Conservation (phyloP, 2,888 invertebrate species). For the Lydus trimaculatus region DNA sequence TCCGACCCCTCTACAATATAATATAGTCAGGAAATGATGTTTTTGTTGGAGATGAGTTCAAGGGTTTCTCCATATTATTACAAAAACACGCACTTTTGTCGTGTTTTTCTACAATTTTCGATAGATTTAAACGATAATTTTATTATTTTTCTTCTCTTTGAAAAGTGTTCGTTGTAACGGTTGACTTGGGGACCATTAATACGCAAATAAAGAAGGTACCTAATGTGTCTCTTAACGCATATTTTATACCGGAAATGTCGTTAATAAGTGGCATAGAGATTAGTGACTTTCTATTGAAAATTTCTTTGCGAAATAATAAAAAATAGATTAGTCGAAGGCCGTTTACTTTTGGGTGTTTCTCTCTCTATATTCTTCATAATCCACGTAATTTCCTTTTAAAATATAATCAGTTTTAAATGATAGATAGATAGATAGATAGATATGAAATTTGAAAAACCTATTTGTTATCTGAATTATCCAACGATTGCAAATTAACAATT, state of each 20-base stretch:
- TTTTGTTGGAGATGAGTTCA: not conserved
- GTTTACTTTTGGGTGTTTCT: not conserved
- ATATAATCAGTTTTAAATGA: not conserved
- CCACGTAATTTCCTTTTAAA: not conserved
- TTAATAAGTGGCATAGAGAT: not conserved
- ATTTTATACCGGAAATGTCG: not conserved
- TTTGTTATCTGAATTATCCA: slow-evolving; percentile 31
- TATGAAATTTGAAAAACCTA: slow-evolving; percentile 24
- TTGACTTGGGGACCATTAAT: not conserved
- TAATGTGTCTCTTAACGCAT: not conserved
- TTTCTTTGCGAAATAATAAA: slow-evolving; percentile 4
- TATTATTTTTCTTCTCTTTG: not conserved
- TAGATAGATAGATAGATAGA: not conserved
- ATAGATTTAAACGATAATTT: not conserved
- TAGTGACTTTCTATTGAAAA: not conserved
- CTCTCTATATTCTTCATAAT: not conserved
- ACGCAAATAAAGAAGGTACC: not conserved
- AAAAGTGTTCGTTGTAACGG: not conserved
- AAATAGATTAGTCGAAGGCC: slow-evolving; percentile 9
- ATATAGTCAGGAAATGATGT: not conserved
- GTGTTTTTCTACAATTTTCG: not conserved
- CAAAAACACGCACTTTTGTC: not conserved
- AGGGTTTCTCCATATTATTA: not conserved
- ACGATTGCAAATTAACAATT: slow-evolving; percentile 31
- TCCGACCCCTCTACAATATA: not conserved